phyloP scores from a whole-genome alignment of 2,888 invertebrate species.

The Neoaliturus tenellus region DNA sequence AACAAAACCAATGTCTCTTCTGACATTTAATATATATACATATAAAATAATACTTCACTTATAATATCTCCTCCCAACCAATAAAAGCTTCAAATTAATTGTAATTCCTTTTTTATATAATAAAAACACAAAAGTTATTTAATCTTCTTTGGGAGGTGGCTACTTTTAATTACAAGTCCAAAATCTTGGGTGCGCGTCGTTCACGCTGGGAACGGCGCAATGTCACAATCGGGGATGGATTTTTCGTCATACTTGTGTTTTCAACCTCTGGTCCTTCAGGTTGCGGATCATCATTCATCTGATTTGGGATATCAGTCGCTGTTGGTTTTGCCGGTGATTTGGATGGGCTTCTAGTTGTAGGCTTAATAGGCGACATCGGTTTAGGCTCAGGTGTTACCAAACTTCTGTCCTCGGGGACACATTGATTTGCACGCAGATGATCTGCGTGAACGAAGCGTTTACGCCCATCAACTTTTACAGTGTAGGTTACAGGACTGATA shows the following conservation, averaged over 20 bases:
- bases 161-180: background rate
- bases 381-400: background rate
- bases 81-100: background rate
- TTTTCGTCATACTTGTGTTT: background rate
- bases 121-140: background rate
- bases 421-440: background rate
- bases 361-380: background rate
- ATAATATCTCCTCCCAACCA: background rate
- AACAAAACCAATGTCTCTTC: too few species aligned
- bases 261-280: too few species aligned
- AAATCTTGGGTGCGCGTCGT: background rate
- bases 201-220: conserved; percentile 16
- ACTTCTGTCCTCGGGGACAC: background rate
- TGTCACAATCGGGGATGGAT: background rate
- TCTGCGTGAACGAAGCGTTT: background rate
- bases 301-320: background rate
- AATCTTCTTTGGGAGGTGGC: background rate
- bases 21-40: too few species aligned
- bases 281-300: background rate
- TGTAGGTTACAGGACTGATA: background rate
- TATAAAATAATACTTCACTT: background rate
- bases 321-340: background rate
- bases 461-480: background rate
- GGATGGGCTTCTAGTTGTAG: background rate
- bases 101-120: background rate